A percentile compares a stretch with the other conserved stretches of the same genome.
Evolutionary conservation across 2,797 vertebrate species (phyloP).

Genomic region (Streptopelia turtur): DNA sequence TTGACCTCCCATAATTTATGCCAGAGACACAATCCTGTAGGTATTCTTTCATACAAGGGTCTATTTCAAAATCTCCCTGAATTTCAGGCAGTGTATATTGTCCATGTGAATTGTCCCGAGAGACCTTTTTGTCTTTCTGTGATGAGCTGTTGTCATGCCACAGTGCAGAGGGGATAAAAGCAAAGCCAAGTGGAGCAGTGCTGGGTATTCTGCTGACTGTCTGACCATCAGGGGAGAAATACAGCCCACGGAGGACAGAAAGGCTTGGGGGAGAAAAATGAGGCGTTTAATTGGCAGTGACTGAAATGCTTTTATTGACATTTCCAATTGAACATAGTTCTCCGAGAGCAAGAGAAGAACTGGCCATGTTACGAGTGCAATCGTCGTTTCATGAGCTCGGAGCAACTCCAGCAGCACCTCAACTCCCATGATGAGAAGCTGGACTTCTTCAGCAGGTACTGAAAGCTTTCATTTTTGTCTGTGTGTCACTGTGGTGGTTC

Average conservation of each 20-base stretch:
- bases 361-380: conserved; percentile 99
- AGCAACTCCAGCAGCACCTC: conserved; percentile 96
- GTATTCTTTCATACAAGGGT: background rate
- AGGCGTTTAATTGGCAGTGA: background rate
- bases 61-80: background rate
- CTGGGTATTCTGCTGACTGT: background rate
- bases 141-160: background rate
- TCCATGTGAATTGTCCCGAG: background rate
- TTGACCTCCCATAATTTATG: background rate
- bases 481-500: background rate
- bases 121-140: background rate
- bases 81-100: background rate
- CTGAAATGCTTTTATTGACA: background rate
- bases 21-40: background rate
- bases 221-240: background rate
- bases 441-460: conserved; percentile 89
- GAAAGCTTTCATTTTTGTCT: background rate
- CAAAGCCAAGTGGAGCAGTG: background rate
- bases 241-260: background rate
- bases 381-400: conserved; percentile 94
- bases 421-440: conserved; percentile 98
- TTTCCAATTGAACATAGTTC: conserved; percentile 79
- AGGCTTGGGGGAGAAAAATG: background rate
- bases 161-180: background rate
- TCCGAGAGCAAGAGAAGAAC: conserved; percentile 97